A percentile compares a stretch with the other conserved stretches of the same genome.
Evolutionary conservation across 2,113 vertebrate genomes (phyloP).

Genomic region (Malurus elegans): DNA sequence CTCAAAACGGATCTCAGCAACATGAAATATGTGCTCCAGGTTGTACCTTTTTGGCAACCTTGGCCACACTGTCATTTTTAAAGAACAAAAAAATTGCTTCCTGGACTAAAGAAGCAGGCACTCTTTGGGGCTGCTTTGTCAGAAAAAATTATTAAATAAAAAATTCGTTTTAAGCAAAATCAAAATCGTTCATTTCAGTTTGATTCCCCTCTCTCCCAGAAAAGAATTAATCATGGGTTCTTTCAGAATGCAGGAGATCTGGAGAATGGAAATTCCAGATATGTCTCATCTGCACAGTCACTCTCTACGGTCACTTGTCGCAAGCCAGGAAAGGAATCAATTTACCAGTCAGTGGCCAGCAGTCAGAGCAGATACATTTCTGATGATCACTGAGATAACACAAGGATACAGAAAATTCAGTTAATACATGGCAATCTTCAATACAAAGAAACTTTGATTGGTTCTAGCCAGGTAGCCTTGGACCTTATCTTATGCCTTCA

Average conservation of each 20-base stretch:
- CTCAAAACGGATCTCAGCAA: neutral
- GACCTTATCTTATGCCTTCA: neutral
- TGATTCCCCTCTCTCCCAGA: rapidly evolving
- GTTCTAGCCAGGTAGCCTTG: neutral
- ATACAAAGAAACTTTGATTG: conserved; percentile 19
- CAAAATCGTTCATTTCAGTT: neutral
- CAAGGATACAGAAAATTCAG: conserved; percentile 15
- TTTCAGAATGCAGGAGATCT: neutral
- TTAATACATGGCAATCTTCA: neutral
- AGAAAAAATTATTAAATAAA: neutral
- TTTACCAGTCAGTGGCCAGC: neutral
- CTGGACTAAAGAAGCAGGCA: neutral
- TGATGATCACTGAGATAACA: conserved; percentile 24
- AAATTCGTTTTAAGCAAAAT: neutral
- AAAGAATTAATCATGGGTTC: neutral
- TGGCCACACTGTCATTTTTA: neutral
- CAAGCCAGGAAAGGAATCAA: conserved; percentile 14
- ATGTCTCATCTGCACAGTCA: neutral
- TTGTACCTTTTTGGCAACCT: neutral
- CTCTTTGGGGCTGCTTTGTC: neutral
- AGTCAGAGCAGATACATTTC: neutral
- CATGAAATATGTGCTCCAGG: neutral
- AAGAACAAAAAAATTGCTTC: neutral
- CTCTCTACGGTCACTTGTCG: neutral
- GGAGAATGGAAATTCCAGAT: neutral